Conservation (phyloP, 2,888 invertebrate species). For the Aphodius sticticus region DNA sequence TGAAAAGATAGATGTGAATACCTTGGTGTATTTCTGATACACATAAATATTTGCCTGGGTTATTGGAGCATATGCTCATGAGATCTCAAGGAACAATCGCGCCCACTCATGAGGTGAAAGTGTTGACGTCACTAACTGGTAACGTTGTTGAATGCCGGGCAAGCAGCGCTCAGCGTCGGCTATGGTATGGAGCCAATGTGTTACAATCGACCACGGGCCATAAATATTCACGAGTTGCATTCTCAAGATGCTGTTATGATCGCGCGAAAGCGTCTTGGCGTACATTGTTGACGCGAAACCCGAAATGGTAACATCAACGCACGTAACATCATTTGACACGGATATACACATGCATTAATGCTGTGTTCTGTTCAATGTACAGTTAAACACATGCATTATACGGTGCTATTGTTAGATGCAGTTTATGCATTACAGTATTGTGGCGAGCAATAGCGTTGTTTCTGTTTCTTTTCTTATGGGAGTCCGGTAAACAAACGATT, state of each 20-base stretch:
- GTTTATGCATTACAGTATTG: not conserved
- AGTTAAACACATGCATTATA: not conserved
- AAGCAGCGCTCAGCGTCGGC: not conserved
- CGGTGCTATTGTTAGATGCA: not conserved
- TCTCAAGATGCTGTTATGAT: slow-evolving; percentile 17
- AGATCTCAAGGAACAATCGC: not conserved
- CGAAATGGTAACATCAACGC: not conserved
- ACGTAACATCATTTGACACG: not conserved
- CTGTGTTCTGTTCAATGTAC: not conserved
- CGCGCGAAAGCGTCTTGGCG: not conserved
- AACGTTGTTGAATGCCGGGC: not conserved
- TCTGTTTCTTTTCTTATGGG: not conserved
- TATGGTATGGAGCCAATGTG: slow-evolving; percentile 11
- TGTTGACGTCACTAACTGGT: not conserved
- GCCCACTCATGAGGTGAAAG: not conserved
- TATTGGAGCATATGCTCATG: not conserved
- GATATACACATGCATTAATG: not conserved
- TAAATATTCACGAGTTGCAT: slow-evolving; percentile 26
- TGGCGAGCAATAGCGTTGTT: not conserved
- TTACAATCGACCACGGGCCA: slow-evolving; percentile 20
- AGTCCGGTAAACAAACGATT: not conserved
- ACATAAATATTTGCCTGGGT: not conserved
- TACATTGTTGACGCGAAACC: not conserved
- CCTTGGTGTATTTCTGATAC: not conserved
- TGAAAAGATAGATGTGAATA: not conserved